phyloP scores from a whole-genome alignment of 2,113 vertebrate species.

The Sisor rabdophorus region DNA sequence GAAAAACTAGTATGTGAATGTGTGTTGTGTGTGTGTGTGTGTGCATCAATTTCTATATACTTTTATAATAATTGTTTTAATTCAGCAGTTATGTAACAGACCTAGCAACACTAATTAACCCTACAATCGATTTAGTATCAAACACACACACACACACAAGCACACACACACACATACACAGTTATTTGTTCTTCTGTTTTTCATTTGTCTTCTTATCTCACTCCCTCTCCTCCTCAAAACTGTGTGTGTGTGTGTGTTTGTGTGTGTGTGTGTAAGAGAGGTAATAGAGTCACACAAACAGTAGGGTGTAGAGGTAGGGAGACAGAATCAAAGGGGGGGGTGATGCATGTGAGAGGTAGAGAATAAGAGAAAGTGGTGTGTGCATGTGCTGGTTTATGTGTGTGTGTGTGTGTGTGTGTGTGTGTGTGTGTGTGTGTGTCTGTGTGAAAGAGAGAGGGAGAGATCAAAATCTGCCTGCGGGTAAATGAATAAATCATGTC shows the following conservation, averaged over 20 bases:
- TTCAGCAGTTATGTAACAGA: constrained; percentile 13
- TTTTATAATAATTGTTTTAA: too few relatives aligned
- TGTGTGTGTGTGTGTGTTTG: constrained; percentile 25
- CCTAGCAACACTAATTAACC: constrained; percentile 48
- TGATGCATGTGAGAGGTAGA: constrained; percentile 1
- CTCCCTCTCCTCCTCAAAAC: constrained; percentile 26
- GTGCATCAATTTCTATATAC: neutral
- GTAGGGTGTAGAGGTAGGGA: constrained; percentile 33
- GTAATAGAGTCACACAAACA: constrained; percentile 45
- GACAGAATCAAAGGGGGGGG: constrained; percentile 32
- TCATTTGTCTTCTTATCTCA: constrained; percentile 13
- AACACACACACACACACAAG: too few relatives aligned
- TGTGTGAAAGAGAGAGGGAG: constrained; percentile 40
- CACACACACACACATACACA: constrained; percentile 16
- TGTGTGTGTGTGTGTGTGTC: constrained; percentile 21
- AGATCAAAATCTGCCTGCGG: constrained; percentile 57
- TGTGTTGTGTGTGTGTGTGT: neutral
- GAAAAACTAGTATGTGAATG: neutral
- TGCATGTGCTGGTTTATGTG: neutral
- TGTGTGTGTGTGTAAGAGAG: constrained; percentile 35
- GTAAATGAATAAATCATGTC: constrained; percentile 59
- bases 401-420: constrained; percentile 33
- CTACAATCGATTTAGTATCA: constrained; percentile 23
- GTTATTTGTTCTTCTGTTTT: constrained; percentile 40
- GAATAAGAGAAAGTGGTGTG: neutral